Evolutionary conservation across 2,888 invertebrate species (phyloP).

Genomic region (Nebria salina): DNA sequence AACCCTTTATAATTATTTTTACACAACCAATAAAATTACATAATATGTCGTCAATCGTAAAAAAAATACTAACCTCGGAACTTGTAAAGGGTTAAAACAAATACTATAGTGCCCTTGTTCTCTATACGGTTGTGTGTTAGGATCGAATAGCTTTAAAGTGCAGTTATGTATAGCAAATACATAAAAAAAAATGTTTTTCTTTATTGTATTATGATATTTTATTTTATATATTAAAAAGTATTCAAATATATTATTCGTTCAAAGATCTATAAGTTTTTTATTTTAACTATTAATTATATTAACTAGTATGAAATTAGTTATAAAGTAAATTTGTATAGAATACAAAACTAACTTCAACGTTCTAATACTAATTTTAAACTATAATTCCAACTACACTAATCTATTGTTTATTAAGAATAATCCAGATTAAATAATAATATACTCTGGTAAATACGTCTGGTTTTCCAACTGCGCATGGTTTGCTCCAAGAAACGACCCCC

Average conservation of each 20-base stretch:
- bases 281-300: not conserved
- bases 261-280: not conserved
- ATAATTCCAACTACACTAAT: not conserved
- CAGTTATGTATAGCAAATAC: not conserved
- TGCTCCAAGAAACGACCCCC: conserved; percentile 19
- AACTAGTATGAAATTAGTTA: no score
- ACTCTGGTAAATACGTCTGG: conserved; percentile 35
- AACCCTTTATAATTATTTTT: not conserved
- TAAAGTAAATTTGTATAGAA: no score
- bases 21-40: not conserved
- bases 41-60: not conserved
- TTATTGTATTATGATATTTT: not conserved
- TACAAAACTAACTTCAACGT: no score
- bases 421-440: conserved; percentile 24
- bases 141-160: not conserved
- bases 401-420: conserved; percentile 3
- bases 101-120: not conserved
- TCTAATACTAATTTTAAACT: not conserved
- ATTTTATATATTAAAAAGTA: not conserved
- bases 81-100: not conserved
- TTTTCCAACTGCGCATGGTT: conserved; percentile 22
- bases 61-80: not conserved
- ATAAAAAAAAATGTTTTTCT: not conserved
- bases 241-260: not conserved
- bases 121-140: not conserved